Conservation (phyloP, 2,888 invertebrate species). For the Eilema sororculum region DNA sequence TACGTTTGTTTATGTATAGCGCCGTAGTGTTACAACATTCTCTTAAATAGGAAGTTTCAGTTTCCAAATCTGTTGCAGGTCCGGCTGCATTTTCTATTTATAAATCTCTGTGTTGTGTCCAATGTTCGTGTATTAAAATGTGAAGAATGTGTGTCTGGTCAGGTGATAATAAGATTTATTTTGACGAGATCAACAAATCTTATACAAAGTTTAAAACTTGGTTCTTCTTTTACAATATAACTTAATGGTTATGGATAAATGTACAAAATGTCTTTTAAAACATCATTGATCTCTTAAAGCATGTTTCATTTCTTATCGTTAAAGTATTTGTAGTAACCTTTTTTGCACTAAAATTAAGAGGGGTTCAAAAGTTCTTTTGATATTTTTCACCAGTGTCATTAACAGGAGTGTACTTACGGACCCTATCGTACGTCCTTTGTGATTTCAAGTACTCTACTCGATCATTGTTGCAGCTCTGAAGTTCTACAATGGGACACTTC, state of each 20-base stretch:
- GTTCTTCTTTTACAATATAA: not conserved
- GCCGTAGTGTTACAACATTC: conserved; percentile 46
- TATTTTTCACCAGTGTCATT: conserved; percentile 39
- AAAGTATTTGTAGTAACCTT: not conserved
- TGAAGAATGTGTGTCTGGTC: not conserved
- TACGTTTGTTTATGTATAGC: conserved; percentile 54
- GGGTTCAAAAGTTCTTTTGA: conserved; percentile 10
- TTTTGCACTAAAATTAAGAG: not conserved
- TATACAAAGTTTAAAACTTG: not conserved
- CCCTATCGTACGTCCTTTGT: conserved; percentile 51
- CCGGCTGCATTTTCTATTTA: not conserved
- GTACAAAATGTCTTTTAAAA: not conserved
- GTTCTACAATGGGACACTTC: conserved; percentile 52
- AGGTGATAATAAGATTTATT: not conserved
- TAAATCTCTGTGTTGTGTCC: not conserved
- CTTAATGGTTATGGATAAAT: no score
- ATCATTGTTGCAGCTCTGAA: conserved; percentile 64
- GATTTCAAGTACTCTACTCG: conserved; percentile 54
- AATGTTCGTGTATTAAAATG: not conserved
- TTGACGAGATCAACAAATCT: not conserved
- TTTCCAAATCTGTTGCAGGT: conserved; percentile 21
- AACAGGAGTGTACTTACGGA: conserved; percentile 47
- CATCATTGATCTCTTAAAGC: not conserved
- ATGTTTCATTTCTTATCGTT: not conserved
- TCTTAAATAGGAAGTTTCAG: conserved; percentile 32